Conservation (phyloP, 2,888 invertebrate genomes). For the Marronus borbonicus region DNA sequence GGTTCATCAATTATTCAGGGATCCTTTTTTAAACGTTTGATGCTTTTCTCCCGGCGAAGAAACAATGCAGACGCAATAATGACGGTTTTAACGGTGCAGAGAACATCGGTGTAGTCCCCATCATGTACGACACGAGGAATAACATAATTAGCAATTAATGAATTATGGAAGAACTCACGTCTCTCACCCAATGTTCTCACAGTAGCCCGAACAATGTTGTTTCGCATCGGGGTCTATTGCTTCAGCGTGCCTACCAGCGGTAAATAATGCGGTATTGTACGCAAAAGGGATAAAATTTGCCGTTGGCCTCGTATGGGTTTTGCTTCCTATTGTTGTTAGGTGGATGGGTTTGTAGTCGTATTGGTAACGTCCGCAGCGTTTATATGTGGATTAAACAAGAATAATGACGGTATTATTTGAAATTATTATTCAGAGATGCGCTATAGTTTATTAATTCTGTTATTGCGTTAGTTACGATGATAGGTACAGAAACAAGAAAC, state of each 20-base stretch:
- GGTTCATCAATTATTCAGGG: constrained; percentile 28
- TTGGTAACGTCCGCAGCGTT: neutral
- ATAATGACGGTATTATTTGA: too few relatives aligned
- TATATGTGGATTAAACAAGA: too few relatives aligned
- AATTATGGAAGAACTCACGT: constrained; percentile 22
- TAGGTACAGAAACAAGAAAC: too few relatives aligned
- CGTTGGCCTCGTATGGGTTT: neutral
- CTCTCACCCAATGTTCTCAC: constrained; percentile 9
- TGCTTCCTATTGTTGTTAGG: neutral
- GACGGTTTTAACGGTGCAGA: constrained; percentile 25
- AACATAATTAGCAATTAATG: constrained; percentile 44
- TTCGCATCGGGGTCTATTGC: constrained; percentile 14
- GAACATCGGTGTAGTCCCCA: constrained; percentile 32
- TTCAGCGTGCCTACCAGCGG: neutral
- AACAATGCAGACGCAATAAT: constrained; percentile 30
- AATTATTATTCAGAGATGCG: too few relatives aligned
- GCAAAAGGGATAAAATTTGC: constrained; percentile 7
- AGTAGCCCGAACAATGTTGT: neutral
- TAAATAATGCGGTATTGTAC: constrained; percentile 19
- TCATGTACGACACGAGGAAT: constrained; percentile 29
- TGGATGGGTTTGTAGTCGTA: neutral
- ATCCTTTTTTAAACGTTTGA: neutral
- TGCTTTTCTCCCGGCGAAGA: neutral
- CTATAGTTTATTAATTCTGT: too few relatives aligned
- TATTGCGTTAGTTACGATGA: too few relatives aligned